Percentiles rank a stretch among this genome's conserved stretches.
phyloP scores from a whole-genome alignment of 1,140 invertebrate species.

The Dreissena polymorpha region DNA sequence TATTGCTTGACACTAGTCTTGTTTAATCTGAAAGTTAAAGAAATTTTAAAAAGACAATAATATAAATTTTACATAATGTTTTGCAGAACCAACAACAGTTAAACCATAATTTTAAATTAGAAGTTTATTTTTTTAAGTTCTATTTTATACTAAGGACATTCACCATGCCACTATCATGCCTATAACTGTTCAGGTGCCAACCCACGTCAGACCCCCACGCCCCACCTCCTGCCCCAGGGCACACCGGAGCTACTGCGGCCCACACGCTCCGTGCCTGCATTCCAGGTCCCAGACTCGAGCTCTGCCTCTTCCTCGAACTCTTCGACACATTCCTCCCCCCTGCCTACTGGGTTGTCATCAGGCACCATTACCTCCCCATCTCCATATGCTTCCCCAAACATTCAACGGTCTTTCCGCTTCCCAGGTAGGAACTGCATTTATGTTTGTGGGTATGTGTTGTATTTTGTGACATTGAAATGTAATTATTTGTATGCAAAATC shows the following conservation, averaged over 20 bases:
- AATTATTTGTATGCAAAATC: too few relatives aligned
- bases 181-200: constrained; percentile 30
- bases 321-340: constrained; percentile 96
- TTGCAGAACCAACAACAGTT: too few relatives aligned
- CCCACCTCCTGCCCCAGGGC: background rate
- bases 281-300: constrained; percentile 87
- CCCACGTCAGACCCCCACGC: constrained; percentile 36
- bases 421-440: constrained; percentile 83
- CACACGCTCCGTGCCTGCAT: background rate
- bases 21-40: too few relatives aligned
- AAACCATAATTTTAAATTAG: too few relatives aligned
- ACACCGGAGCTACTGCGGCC: constrained; percentile 1
- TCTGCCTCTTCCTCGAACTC: constrained; percentile 98
- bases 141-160: too few relatives aligned
- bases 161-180: too few relatives aligned
- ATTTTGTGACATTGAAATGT: constrained; percentile 10
- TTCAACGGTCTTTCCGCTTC: constrained; percentile 88
- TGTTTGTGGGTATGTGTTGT: constrained; percentile 5
- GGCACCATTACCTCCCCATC: constrained; percentile 69
- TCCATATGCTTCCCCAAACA: constrained; percentile 70
- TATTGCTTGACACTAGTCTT: too few relatives aligned
- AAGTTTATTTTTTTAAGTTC: too few relatives aligned
- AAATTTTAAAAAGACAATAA: too few relatives aligned
- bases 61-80: too few relatives aligned
- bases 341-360: constrained; percentile 78